A percentile compares a stretch with the other conserved stretches of the same genome.
phyloP scores from a whole-genome alignment of 2,888 invertebrate species.

The Meteorus cinctellus region DNA sequence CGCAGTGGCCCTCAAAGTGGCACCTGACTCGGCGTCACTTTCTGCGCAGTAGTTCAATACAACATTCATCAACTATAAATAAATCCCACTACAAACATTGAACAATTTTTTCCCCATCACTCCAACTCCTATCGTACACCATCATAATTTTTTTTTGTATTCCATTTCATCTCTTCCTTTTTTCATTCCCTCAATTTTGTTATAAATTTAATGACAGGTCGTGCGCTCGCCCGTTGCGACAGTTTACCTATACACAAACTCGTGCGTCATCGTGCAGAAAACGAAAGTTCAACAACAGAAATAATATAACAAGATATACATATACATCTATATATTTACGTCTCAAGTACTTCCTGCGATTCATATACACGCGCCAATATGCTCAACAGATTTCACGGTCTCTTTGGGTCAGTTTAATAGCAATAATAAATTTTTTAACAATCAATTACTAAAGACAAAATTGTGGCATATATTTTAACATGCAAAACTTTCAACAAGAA shows the following conservation, averaged over 20 bases:
- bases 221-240: background rate
- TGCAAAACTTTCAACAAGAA: slow-evolving; percentile 4
- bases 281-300: slow-evolving; percentile 32
- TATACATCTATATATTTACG: slow-evolving; percentile 29
- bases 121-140: background rate
- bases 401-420: background rate
- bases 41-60: slow-evolving; percentile 30
- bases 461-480: background rate
- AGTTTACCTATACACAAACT: slow-evolving; percentile 10
- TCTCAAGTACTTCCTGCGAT: slow-evolving; percentile 47
- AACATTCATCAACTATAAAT: slow-evolving; percentile 9
- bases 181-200: slow-evolving; percentile 24
- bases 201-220: slow-evolving; percentile 30
- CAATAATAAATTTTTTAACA: slow-evolving; percentile 12
- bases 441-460: slow-evolving; percentile 14
- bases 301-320: background rate
- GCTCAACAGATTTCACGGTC: slow-evolving; percentile 29
- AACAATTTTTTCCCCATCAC: background rate
- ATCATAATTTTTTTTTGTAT: background rate
- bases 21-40: slow-evolving; percentile 32
- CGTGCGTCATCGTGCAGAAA: slow-evolving; percentile 19
- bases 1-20: slow-evolving; percentile 25
- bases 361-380: slow-evolving; percentile 37
- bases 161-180: background rate
- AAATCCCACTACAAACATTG: background rate